Evolutionary conservation across 1,140 invertebrate species (phyloP).

Genomic region (Conopomorpha cramerella): DNA sequence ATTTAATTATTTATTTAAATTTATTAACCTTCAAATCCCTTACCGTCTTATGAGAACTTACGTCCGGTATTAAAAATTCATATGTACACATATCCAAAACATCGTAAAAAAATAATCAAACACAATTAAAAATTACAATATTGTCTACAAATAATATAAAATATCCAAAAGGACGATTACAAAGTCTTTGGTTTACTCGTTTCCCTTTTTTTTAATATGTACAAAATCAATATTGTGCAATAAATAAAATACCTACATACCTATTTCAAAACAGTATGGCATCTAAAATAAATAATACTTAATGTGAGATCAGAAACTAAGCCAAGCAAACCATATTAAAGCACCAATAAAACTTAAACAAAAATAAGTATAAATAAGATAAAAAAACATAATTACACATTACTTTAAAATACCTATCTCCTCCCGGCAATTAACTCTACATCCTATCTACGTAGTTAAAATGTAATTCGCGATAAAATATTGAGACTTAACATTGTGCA

Average conservation of each 20-base stretch:
- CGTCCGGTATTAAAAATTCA: constrained; percentile 13
- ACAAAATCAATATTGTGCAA: constrained; percentile 28
- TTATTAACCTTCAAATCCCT: constrained; percentile 14
- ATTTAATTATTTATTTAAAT: constrained; percentile 5
- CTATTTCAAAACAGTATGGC: constrained; percentile 44
- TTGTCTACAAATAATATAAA: constrained; percentile 10
- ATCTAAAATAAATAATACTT: constrained; percentile 57
- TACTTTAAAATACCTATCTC: not conserved
- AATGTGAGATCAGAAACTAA: constrained; percentile 55
- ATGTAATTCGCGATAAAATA: constrained; percentile 45
- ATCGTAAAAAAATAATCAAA: constrained; percentile 8
- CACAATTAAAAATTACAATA: constrained; percentile 5
- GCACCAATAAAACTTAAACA: constrained; percentile 28
- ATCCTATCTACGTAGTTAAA: too few species aligned
- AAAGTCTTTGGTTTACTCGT: constrained; percentile 42
- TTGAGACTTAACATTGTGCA: constrained; percentile 56
- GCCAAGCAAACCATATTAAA: constrained; percentile 32
- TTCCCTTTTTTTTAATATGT: constrained; percentile 37
- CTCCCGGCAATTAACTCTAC: constrained; percentile 21
- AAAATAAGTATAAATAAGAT: constrained; percentile 14
- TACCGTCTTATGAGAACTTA: constrained; percentile 18
- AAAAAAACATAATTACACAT: not conserved
- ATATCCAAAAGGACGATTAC: constrained; percentile 32
- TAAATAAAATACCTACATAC: constrained; percentile 29
- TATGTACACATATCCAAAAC: constrained; percentile 15